Evolutionary conservation across 1,140 invertebrate genomes (phyloP).

Genomic region (Notospermus geniculatus): DNA sequence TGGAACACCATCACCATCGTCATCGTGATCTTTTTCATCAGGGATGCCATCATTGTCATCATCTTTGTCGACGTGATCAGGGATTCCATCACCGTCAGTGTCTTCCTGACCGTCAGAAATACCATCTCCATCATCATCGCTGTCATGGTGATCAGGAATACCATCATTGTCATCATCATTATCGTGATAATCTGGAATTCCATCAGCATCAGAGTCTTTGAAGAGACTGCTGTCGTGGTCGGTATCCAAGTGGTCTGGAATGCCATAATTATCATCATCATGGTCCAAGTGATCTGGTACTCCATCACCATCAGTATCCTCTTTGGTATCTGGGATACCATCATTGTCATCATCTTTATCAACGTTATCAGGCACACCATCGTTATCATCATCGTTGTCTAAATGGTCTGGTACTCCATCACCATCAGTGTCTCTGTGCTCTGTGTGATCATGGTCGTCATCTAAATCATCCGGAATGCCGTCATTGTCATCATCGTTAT

Average conservation of each 20-base stretch:
- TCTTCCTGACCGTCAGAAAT: slow-evolving; percentile 25
- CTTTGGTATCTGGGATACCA: slow-evolving; percentile 28
- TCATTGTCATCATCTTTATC: slow-evolving; percentile 26
- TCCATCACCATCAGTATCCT: slow-evolving; percentile 25
- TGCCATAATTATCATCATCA: slow-evolving; percentile 28
- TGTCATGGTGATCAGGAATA: slow-evolving; percentile 18
- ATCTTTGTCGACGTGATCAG: slow-evolving; percentile 34
- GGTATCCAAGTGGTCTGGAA: slow-evolving; percentile 23
- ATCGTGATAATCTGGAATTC: slow-evolving; percentile 22
- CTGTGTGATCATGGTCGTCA: slow-evolving; percentile 13
- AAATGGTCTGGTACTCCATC: slow-evolving; percentile 29
- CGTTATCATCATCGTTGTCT: slow-evolving; percentile 29
- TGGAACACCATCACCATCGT: slow-evolving; percentile 27
- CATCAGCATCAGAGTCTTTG: slow-evolving; percentile 24
- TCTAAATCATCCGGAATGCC: slow-evolving; percentile 39
- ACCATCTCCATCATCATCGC: slow-evolving; percentile 27
- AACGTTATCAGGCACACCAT: slow-evolving; percentile 21
- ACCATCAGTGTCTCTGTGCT: slow-evolving; percentile 27
- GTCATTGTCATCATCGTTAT: slow-evolving; percentile 18
- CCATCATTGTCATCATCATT: slow-evolving; percentile 19
- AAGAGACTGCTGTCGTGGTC: slow-evolving; percentile 16
- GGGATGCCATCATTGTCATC: slow-evolving; percentile 44
- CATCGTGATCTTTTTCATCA: slow-evolving; percentile 27
- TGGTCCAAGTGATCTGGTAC: slow-evolving; percentile 23
- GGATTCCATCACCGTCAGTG: slow-evolving; percentile 36